A percentile compares a stretch with the other conserved stretches of the same genome.
Evolutionary conservation across 1,140 invertebrate species (phyloP).

Genomic region (Drosophila pachea): DNA sequence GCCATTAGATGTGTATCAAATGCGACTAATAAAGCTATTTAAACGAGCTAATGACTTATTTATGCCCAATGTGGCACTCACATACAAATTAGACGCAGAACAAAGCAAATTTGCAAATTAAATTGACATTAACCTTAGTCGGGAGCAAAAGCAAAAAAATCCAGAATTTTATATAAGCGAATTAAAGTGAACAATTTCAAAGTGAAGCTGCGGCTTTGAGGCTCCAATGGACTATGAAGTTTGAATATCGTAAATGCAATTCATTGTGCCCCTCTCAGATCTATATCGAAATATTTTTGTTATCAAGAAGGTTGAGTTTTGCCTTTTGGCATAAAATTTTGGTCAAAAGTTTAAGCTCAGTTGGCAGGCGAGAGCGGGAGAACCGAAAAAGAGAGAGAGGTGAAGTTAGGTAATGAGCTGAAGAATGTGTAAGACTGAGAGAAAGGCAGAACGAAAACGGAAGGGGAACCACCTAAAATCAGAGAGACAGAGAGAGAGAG

Average conservation of each 20-base stretch:
- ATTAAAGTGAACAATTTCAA: slow-evolving; percentile 3
- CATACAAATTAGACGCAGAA: slow-evolving; percentile 31
- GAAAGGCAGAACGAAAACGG: too few relatives aligned
- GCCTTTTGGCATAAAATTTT: too few relatives aligned
- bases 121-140: slow-evolving; percentile 61
- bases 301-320: not conserved
- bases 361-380: not conserved
- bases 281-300: too few relatives aligned
- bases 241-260: not conserved
- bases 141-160: slow-evolving; percentile 1
- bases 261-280: too few relatives aligned
- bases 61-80: slow-evolving; percentile 47
- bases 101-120: slow-evolving; percentile 61
- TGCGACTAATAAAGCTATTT: slow-evolving; percentile 71
- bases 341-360: not conserved
- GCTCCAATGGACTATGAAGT: too few relatives aligned
- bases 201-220: too few relatives aligned
- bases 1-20: slow-evolving; percentile 41
- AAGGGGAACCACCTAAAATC: too few relatives aligned
- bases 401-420: too few relatives aligned
- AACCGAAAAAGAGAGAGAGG: too few relatives aligned
- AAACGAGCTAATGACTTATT: slow-evolving; percentile 73
- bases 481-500: too few relatives aligned
- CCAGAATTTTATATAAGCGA: not conserved
- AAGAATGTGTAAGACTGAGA: too few relatives aligned